phyloP scores from a whole-genome alignment of 2,113 vertebrate genomes.

The Vidua chalybeata region DNA sequence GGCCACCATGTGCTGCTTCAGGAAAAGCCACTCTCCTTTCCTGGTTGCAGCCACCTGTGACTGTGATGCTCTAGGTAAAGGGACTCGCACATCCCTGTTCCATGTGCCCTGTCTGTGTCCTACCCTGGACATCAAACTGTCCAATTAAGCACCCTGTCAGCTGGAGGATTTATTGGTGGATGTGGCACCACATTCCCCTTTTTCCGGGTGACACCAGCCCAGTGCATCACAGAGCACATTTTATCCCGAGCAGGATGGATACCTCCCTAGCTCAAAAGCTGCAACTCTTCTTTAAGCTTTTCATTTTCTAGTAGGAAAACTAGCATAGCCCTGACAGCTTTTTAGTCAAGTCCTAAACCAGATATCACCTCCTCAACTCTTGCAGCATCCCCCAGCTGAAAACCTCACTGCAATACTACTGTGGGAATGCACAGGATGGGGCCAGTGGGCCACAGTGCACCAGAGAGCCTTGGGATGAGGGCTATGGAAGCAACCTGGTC shows the following conservation, averaged over 20 bases:
- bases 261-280: background rate
- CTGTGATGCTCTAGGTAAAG: background rate
- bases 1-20: background rate
- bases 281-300: background rate
- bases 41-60: background rate
- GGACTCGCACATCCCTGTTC: background rate
- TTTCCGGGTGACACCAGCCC: background rate
- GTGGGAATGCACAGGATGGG: background rate
- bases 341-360: background rate
- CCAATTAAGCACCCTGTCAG: background rate
- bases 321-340: background rate
- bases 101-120: background rate
- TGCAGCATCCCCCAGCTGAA: background rate
- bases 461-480: background rate
- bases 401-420: background rate
- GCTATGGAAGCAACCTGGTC: background rate
- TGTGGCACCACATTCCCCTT: background rate
- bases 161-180: background rate
- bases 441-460: background rate
- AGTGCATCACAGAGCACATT: background rate
- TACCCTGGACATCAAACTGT: background rate
- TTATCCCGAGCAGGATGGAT: background rate
- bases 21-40: background rate
- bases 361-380: background rate
- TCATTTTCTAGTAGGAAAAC: background rate